Percentiles rank a stretch among this genome's conserved stretches.
phyloP scores from a whole-genome alignment of 1,140 invertebrate species.

The Drosophila mojavensis region DNA sequence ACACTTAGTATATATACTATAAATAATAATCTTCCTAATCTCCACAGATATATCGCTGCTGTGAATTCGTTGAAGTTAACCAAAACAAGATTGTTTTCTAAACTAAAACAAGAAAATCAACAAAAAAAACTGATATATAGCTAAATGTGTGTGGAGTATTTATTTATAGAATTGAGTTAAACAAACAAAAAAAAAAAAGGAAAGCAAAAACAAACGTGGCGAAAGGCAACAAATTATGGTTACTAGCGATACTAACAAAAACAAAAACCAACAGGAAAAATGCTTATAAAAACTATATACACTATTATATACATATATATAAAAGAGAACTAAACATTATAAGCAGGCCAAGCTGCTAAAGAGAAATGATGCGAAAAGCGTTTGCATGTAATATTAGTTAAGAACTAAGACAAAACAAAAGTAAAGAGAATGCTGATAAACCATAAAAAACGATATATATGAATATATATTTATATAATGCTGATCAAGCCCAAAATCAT shows the following conservation, averaged over 20 bases:
- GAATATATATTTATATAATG: slow-evolving; percentile 16
- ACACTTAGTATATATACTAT: not conserved
- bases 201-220: slow-evolving; percentile 38
- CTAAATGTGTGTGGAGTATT: slow-evolving; percentile 82
- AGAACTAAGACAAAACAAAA: slow-evolving; percentile 65
- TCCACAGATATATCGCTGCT: slow-evolving; percentile 81
- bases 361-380: slow-evolving; percentile 27
- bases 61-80: slow-evolving; percentile 75
- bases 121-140: slow-evolving; percentile 73
- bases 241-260: slow-evolving; percentile 60
- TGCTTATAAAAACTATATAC: slow-evolving; percentile 71
- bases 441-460: slow-evolving; percentile 2
- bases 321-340: slow-evolving; percentile 38
- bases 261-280: slow-evolving; percentile 65
- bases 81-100: slow-evolving; percentile 73
- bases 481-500: slow-evolving; percentile 2
- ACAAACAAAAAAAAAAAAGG: not conserved
- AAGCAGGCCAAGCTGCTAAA: slow-evolving; percentile 47
- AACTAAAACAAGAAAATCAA: slow-evolving; percentile 41
- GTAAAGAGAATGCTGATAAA: not conserved
- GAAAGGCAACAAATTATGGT: slow-evolving; percentile 79
- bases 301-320: slow-evolving; percentile 44
- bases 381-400: slow-evolving; percentile 74
- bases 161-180: slow-evolving; percentile 72
- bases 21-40: not conserved